Evolutionary conservation across 2,888 invertebrate genomes (phyloP).

Genomic region (Acanthosepion lycidas): DNA sequence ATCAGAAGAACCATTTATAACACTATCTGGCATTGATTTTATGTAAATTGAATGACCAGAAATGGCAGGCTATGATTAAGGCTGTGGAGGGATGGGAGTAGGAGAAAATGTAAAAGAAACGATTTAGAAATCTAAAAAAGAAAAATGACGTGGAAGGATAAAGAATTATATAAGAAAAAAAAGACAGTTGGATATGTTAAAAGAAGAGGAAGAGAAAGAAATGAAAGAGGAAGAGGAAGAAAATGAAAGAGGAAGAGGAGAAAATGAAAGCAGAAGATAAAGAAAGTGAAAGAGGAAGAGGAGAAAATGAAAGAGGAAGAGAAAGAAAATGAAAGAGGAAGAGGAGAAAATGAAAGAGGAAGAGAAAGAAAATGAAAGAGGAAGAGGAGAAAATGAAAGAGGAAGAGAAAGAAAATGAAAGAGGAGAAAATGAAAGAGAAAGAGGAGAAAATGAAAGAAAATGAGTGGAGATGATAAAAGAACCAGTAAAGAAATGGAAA

Average conservation of each 20-base stretch:
- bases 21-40: not conserved
- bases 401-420: not conserved
- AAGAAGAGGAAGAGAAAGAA: not conserved
- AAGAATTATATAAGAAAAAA: not conserved
- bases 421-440: fast-evolving
- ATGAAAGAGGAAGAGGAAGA: fast-evolving
- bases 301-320: not conserved
- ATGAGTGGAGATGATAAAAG: not conserved
- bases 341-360: fast-evolving
- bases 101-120: not conserved
- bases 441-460: too few species aligned
- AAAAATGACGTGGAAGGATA: too few species aligned
- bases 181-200: not conserved
- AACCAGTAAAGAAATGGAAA: too few species aligned
- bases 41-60: conserved; percentile 33
- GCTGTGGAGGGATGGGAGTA: not conserved
- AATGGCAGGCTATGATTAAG: conserved; percentile 22
- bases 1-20: not conserved
- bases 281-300: fast-evolving
- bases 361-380: not conserved
- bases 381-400: not conserved
- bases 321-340: too few species aligned
- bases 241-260: not conserved
- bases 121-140: too few species aligned
- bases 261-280: not conserved